Evolutionary conservation across 1,140 invertebrate species (phyloP).

Genomic region (Hermatobates lingyangjiaoensis): DNA sequence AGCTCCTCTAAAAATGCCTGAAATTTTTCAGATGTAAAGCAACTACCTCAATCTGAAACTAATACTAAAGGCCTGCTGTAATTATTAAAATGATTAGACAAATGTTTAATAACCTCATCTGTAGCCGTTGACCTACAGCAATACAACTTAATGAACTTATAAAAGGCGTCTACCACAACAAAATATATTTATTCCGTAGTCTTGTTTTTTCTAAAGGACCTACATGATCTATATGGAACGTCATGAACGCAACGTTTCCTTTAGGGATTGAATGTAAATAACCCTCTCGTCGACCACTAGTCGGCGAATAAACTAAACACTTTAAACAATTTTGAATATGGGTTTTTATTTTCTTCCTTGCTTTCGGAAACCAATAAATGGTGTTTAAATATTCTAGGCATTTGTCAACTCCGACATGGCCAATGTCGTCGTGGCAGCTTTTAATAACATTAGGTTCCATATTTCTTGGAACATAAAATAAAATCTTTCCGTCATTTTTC

Average conservation of each 20-base stretch:
- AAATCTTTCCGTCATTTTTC: background rate
- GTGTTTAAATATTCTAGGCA: slow-evolving; percentile 9
- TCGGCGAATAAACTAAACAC: slow-evolving; percentile 14
- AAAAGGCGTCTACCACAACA: slow-evolving; percentile 11
- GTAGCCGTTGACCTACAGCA: slow-evolving; percentile 5
- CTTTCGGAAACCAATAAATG: slow-evolving; percentile 15
- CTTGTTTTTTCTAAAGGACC: slow-evolving; percentile 5
- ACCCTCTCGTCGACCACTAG: slow-evolving; percentile 4
- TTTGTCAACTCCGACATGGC: slow-evolving; percentile 18
- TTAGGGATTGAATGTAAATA: background rate
- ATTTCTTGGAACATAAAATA: slow-evolving; percentile 13
- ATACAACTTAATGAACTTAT: slow-evolving; percentile 13
- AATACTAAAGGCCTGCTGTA: background rate
- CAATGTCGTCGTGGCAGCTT: slow-evolving; percentile 16
- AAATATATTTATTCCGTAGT: slow-evolving; percentile 8
- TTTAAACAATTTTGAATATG: slow-evolving; percentile 16
- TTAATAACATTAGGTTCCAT: slow-evolving; percentile 13
- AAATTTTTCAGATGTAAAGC: background rate
- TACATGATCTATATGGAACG: background rate
- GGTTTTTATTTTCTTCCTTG: slow-evolving; percentile 11
- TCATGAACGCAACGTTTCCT: background rate
- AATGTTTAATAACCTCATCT: background rate
- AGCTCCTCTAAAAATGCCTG: background rate
- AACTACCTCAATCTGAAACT: background rate
- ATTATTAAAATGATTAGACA: background rate